Evolutionary conservation across 53 echinoderm and acorn worm species (phyloP).

Genomic region (Hippasteria phrygiana): DNA sequence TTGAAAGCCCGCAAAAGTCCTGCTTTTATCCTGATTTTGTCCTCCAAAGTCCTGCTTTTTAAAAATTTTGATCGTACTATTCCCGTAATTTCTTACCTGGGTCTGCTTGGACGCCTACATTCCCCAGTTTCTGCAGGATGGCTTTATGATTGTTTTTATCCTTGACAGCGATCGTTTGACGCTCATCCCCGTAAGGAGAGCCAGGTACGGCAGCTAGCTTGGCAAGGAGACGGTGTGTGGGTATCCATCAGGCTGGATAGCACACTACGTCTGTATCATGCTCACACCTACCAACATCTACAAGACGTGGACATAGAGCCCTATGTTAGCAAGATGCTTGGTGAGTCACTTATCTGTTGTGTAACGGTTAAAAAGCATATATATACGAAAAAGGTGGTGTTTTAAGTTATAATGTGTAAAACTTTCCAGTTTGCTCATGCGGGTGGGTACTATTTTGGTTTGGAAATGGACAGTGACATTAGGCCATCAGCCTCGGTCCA

Average conservation of each 20-base stretch:
- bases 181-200: conserved; percentile 98
- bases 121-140: neutral
- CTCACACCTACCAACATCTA: conserved; percentile 93
- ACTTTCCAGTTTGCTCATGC: too few relatives aligned
- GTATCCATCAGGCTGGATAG: conserved; percentile 96
- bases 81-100: too few relatives aligned
- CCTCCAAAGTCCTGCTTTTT: too few relatives aligned
- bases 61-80: too few relatives aligned
- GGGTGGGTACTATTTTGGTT: too few relatives aligned
- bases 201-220: conserved; percentile 93
- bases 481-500: too few relatives aligned
- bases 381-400: too few relatives aligned
- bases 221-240: conserved; percentile 99
- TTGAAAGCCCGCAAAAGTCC: too few relatives aligned
- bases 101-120: too few relatives aligned
- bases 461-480: too few relatives aligned
- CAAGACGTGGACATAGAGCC: conserved; percentile 98
- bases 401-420: too few relatives aligned
- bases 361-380: neutral
- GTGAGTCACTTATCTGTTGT: conserved; percentile 55
- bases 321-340: conserved; percentile 99
- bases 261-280: conserved; percentile 94
- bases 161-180: conserved; percentile 92
- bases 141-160: neutral
- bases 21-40: too few relatives aligned